Evolutionary conservation across 2,113 vertebrate genomes (phyloP).

Genomic region (Aleadryas rufinucha): DNA sequence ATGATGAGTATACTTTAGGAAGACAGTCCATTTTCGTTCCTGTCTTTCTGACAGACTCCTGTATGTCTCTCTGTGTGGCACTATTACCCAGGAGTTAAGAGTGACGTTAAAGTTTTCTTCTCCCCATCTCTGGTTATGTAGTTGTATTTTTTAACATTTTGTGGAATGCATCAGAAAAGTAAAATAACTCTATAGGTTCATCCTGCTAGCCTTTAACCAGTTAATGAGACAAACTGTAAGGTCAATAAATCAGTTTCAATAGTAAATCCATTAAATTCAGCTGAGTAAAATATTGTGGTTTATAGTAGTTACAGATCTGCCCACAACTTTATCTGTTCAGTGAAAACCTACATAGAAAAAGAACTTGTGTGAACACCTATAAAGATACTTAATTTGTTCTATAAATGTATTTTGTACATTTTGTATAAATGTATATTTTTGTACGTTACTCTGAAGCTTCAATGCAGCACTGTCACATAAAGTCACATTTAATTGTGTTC

Average conservation of each 20-base stretch:
- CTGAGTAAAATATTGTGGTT: not conserved
- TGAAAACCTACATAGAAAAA: not conserved
- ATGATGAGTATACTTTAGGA: not conserved
- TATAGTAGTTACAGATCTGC: not conserved
- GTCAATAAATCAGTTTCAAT: not conserved
- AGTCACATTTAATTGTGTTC: not conserved
- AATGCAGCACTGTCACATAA: not conserved
- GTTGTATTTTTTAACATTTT: not conserved
- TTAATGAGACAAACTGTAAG: not conserved
- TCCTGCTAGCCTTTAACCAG: not conserved
- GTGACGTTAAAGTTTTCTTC: not conserved
- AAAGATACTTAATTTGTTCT: not conserved
- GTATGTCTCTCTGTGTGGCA: not conserved
- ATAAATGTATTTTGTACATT: not conserved
- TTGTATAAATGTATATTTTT: not conserved
- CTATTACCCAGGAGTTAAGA: not conserved
- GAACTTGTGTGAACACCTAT: not conserved
- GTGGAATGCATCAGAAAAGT: not conserved
- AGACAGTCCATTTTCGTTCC: not conserved
- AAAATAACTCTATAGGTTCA: not conserved
- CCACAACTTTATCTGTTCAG: not conserved
- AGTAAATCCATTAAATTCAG: not conserved
- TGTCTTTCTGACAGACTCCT: not conserved
- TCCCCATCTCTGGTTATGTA: not conserved
- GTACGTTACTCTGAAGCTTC: not conserved